Percentiles rank a stretch among this genome's conserved stretches.
These are phyloP conservation scores for Rhodophaea formosa DNA, from an alignment of 2,888 invertebrate species.

Conservation along the genomic window DNA sequence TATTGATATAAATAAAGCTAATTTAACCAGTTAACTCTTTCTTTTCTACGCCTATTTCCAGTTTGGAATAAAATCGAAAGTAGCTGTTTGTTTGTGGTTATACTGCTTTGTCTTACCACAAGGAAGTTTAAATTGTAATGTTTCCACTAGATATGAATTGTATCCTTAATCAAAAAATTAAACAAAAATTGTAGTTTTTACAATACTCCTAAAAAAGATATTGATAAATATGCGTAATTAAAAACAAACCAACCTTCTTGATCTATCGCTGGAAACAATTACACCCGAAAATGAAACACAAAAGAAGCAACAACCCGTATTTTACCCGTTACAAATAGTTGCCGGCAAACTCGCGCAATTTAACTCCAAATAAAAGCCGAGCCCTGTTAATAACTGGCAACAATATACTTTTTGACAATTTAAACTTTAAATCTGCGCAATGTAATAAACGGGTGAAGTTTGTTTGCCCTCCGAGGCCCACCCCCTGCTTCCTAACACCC, in stretches of 20 bases:
- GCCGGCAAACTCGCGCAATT: conserved; percentile 13
- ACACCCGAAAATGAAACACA: neutral
- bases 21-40: too few species aligned
- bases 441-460: conserved; percentile 19
- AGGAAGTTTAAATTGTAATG: too few species aligned
- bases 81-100: too few species aligned
- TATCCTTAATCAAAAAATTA: too few species aligned
- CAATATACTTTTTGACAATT: conserved; percentile 28
- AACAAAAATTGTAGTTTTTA: too few species aligned
- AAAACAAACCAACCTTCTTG: neutral
- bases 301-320: conserved; percentile 4
- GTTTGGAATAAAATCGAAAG: too few species aligned
- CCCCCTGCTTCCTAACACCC: neutral
- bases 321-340: conserved; percentile 12
- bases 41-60: too few species aligned
- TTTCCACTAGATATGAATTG: too few species aligned
- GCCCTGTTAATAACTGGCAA: conserved; percentile 27
- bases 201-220: too few species aligned
- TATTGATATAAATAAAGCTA: too few species aligned
- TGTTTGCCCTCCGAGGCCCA: neutral
- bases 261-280: neutral
- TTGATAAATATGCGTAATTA: neutral
- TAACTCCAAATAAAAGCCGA: conserved; percentile 20
- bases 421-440: conserved; percentile 27
- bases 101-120: too few species aligned